Evolutionary conservation across 2,113 vertebrate species (phyloP).

Genomic region (Bubo blakistoni): DNA sequence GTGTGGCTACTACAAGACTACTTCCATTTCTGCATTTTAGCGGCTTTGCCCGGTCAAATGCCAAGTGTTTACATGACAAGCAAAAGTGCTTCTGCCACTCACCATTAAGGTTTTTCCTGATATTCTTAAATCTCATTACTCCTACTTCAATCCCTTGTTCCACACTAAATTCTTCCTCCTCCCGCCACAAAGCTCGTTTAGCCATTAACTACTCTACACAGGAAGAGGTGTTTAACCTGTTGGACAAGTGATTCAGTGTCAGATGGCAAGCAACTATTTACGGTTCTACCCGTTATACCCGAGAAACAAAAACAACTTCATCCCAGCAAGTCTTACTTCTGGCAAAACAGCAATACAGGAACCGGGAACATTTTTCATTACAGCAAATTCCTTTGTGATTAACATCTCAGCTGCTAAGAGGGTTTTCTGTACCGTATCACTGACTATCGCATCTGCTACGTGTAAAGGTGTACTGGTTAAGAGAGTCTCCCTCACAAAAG

Average conservation of each 20-base stretch:
- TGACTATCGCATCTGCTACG: fast-evolving
- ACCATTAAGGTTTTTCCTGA: slow-evolving; percentile 4
- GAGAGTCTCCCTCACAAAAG: neutral
- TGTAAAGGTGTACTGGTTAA: neutral
- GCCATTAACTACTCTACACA: slow-evolving; percentile 31
- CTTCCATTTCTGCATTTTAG: neutral
- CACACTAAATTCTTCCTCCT: slow-evolving; percentile 55
- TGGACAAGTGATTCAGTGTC: slow-evolving; percentile 25
- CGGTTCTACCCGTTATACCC: neutral
- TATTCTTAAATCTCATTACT: slow-evolving; percentile 12
- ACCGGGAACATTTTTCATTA: neutral
- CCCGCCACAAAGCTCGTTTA: slow-evolving; percentile 31
- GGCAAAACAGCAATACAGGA: neutral
- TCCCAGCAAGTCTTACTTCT: neutral
- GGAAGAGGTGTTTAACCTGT: slow-evolving; percentile 34
- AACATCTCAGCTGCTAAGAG: neutral
- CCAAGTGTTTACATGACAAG: neutral
- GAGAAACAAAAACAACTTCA: neutral
- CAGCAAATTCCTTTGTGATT: fast-evolving
- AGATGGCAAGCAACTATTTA: neutral
- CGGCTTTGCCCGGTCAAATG: neutral
- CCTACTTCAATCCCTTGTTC: slow-evolving; percentile 38
- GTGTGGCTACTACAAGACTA: neutral
- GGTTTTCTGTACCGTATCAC: neutral
- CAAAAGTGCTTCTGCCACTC: slow-evolving; percentile 53